These are phyloP conservation scores for Gobius niger DNA, from an alignment of 2,113 vertebrate species.

Conservation along the genomic window DNA sequence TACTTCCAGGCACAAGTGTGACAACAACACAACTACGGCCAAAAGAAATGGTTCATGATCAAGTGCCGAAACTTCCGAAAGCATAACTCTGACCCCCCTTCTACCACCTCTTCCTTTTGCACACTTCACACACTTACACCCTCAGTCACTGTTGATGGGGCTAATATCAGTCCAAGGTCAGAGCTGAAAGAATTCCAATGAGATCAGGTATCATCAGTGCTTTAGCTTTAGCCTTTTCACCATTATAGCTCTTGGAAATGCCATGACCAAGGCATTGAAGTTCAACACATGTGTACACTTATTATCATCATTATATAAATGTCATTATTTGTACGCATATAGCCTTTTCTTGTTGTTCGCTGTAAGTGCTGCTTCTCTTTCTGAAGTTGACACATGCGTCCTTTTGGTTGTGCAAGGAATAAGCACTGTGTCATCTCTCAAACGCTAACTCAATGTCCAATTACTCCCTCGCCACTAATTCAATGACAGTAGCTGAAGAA, in stretches of 20 bases:
- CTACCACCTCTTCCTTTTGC: background rate
- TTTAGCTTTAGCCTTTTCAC: slow-evolving; percentile 72
- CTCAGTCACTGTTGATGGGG: slow-evolving; percentile 65
- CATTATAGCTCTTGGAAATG: slow-evolving; percentile 75
- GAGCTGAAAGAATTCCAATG: slow-evolving; percentile 77
- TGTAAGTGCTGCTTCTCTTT: slow-evolving; percentile 56
- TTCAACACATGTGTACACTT: slow-evolving; percentile 8
- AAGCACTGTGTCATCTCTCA: slow-evolving; percentile 66
- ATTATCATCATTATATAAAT: background rate
- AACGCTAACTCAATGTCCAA: slow-evolving; percentile 68
- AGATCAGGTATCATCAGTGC: slow-evolving; percentile 78
- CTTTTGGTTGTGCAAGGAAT: slow-evolving; percentile 53
- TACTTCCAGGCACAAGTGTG: background rate
- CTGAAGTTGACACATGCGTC: slow-evolving; percentile 59
- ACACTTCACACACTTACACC: slow-evolving; percentile 7
- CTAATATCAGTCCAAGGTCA: slow-evolving; percentile 75
- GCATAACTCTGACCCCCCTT: slow-evolving; percentile 10
- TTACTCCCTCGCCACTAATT: slow-evolving; percentile 63
- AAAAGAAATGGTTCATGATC: background rate
- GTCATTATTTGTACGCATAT: slow-evolving; percentile 33
- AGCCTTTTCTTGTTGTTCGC: slow-evolving; percentile 33
- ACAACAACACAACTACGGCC: background rate
- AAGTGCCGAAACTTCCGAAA: background rate
- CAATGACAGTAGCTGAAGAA: slow-evolving; percentile 74
- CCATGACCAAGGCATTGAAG: slow-evolving; percentile 50